phyloP scores from a whole-genome alignment of 2,888 invertebrate genomes.

The Clistopyga incitator region DNA sequence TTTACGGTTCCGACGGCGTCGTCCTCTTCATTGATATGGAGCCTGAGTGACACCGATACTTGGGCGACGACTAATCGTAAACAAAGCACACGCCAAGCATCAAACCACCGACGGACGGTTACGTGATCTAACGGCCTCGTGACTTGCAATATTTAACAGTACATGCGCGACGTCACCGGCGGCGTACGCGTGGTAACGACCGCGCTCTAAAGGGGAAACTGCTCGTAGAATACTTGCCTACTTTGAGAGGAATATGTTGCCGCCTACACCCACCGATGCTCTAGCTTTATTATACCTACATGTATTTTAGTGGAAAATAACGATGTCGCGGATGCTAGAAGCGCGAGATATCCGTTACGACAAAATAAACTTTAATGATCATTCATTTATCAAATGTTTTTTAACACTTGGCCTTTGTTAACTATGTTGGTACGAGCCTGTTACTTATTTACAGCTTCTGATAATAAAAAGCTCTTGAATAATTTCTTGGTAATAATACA shows the following conservation, averaged over 20 bases:
- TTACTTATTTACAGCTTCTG: no score
- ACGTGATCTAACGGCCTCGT: constrained; percentile 46
- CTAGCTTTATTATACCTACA: constrained; percentile 14
- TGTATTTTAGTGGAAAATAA: constrained; percentile 19
- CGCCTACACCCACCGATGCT: constrained; percentile 1
- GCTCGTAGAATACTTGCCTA: constrained; percentile 41
- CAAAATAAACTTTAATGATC: background rate
- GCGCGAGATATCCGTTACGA: constrained; percentile 2
- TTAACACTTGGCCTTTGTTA: no score
- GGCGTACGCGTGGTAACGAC: constrained; percentile 38
- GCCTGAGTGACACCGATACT: constrained; percentile 52
- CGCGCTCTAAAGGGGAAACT: constrained; percentile 37
- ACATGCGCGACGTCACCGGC: constrained; percentile 38
- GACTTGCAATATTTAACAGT: constrained; percentile 57
- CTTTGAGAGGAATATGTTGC: constrained; percentile 49
- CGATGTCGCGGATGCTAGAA: background rate
- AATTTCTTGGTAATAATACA: no score
- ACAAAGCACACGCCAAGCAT: constrained; percentile 45
- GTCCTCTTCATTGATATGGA: constrained; percentile 55
- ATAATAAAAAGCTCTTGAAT: no score
- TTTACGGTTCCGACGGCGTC: constrained; percentile 65
- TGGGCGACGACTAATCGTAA: constrained; percentile 53
- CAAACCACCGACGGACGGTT: constrained; percentile 43
- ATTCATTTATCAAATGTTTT: no score
- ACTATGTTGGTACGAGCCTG: no score